These are phyloP conservation scores for Chloropsis cyanopogon DNA, from an alignment of 2,113 vertebrate species.

Conservation along the genomic window DNA sequence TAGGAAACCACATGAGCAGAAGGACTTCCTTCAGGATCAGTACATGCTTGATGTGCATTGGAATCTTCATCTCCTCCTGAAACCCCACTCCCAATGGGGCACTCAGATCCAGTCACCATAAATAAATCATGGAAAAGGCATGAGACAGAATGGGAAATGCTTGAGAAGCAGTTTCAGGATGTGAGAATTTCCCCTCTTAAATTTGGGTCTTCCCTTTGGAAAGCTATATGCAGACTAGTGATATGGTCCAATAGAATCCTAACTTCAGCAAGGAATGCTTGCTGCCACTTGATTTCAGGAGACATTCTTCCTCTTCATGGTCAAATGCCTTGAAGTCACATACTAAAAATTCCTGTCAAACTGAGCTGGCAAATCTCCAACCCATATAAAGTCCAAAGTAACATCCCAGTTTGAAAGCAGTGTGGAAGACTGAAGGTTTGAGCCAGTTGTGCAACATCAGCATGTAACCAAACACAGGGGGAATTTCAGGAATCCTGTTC, in stretches of 20 bases:
- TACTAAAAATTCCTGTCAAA: neutral
- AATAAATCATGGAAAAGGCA: neutral
- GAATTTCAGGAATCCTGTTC: neutral
- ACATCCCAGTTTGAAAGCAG: constrained; percentile 32
- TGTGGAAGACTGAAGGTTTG: constrained; percentile 20
- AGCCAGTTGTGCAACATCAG: neutral
- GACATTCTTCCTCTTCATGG: neutral
- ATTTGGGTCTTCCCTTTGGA: neutral
- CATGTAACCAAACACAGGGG: neutral
- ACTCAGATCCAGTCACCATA: neutral
- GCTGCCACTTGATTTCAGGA: neutral
- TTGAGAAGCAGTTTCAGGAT: neutral
- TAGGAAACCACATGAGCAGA: neutral
- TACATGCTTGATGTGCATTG: neutral
- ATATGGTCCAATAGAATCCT: neutral
- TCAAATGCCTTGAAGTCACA: neutral
- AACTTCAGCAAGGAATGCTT: neutral
- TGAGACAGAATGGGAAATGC: neutral
- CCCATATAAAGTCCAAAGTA: neutral
- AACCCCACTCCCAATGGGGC: neutral
- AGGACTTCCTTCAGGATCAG: neutral
- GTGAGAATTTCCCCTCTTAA: neutral
- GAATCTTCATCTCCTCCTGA: neutral
- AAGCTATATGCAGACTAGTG: neutral
- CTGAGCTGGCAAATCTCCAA: neutral